A percentile compares a stretch with the other conserved stretches of the same genome.
Evolutionary conservation across 2,797 vertebrate genomes (phyloP).

Genomic region (Eospalax fontanierii): DNA sequence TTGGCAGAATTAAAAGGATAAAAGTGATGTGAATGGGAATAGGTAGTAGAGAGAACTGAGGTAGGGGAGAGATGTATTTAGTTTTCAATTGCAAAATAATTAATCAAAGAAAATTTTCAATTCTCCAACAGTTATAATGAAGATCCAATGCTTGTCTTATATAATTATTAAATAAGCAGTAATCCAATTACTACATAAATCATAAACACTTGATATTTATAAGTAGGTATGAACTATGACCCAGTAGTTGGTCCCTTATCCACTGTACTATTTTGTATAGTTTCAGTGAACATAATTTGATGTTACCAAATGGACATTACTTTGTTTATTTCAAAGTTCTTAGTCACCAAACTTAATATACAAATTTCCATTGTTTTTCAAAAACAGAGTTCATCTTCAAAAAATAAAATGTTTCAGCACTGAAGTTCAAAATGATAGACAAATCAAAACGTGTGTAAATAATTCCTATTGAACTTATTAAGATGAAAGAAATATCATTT

Average conservation of each 20-base stretch:
- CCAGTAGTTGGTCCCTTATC: background rate
- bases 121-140: background rate
- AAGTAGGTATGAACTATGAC: constrained; percentile 46
- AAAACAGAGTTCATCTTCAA: constrained; percentile 64
- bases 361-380: constrained; percentile 75
- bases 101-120: background rate
- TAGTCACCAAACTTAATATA: constrained; percentile 70
- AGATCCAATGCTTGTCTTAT: background rate
- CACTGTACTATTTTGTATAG: constrained; percentile 19
- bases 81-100: background rate
- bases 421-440: constrained; percentile 72
- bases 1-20: background rate
- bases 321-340: constrained; percentile 76
- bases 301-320: constrained; percentile 64
- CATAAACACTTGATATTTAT: background rate
- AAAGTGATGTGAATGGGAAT: background rate
- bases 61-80: background rate
- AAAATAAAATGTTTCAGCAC: constrained; percentile 71
- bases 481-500: constrained; percentile 70
- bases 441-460: constrained; percentile 72
- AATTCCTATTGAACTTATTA: constrained; percentile 72
- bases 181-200: background rate
- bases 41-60: background rate
- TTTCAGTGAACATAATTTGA: constrained; percentile 62
- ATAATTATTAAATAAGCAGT: constrained; percentile 27